These are phyloP conservation scores for Odontophorus gujanensis DNA, from an alignment of 2,113 vertebrate genomes.

Conservation along the genomic window DNA sequence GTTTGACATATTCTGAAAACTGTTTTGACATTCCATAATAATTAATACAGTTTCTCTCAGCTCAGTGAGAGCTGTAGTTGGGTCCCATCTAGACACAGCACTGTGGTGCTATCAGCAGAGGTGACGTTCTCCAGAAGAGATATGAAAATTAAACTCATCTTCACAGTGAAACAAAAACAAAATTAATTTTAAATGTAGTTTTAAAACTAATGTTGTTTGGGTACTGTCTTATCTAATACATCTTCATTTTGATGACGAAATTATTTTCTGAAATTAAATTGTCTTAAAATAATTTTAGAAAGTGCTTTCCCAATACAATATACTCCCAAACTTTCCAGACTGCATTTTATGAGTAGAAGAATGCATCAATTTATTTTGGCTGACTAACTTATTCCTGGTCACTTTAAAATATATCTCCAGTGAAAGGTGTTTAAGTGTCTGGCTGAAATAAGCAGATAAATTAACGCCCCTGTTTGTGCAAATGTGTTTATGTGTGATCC, in stretches of 20 bases:
- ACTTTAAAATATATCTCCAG: background rate
- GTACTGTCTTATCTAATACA: background rate
- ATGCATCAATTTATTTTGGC: background rate
- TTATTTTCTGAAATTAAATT: background rate
- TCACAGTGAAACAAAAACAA: background rate
- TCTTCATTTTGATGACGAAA: background rate
- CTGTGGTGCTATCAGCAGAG: background rate
- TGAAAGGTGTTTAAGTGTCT: background rate
- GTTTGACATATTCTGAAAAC: background rate
- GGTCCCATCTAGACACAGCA: background rate
- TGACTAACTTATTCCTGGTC: background rate
- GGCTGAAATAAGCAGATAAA: background rate
- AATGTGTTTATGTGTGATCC: background rate
- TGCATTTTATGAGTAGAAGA: background rate
- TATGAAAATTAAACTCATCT: background rate
- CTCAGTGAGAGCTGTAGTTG: background rate
- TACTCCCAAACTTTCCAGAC: background rate
- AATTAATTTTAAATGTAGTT: background rate
- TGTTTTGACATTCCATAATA: background rate
- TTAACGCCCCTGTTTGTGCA: background rate
- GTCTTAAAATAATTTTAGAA: background rate
- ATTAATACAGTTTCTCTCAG: constrained; percentile 1
- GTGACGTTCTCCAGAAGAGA: background rate
- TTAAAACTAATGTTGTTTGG: background rate
- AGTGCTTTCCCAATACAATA: background rate